These are phyloP conservation scores for Drosophila suboccidentalis DNA, from an alignment of 2,888 invertebrate species.

Conservation along the genomic window DNA sequence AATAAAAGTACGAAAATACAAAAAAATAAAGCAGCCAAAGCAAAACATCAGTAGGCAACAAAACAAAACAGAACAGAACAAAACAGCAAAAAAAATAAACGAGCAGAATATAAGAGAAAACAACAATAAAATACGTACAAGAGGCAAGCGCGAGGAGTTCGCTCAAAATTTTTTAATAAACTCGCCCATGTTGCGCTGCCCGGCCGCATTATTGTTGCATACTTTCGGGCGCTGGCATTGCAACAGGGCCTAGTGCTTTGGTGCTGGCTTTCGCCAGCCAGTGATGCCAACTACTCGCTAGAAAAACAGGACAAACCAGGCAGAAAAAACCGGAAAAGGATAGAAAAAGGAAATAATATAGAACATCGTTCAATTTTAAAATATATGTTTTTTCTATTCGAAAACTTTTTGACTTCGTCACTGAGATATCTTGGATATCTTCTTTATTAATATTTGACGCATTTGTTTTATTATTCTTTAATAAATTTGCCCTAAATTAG, in stretches of 20 bases:
- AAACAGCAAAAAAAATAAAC: conserved; percentile 27
- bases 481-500: no score
- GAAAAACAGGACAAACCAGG: neutral
- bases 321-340: neutral
- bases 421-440: no score
- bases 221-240: conserved; percentile 53
- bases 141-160: conserved; percentile 41
- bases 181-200: conserved; percentile 58
- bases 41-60: conserved; percentile 45
- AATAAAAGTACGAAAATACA: conserved; percentile 33
- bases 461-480: no score
- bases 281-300: neutral
- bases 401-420: no score
- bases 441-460: no score
- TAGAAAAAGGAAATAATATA: no score
- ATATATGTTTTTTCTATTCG: no score
- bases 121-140: conserved; percentile 57
- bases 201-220: conserved; percentile 59
- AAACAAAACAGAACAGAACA: conserved; percentile 33
- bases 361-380: no score
- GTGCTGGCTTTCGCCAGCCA: conserved; percentile 24
- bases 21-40: conserved; percentile 34
- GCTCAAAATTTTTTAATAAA: conserved; percentile 76
- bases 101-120: conserved; percentile 32
- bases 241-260: conserved; percentile 33